Evolutionary conservation across 2,888 invertebrate genomes (phyloP), one percentile per base, ranked within the genome.

Genomic region (Rhabditoides inermis): DNA sequence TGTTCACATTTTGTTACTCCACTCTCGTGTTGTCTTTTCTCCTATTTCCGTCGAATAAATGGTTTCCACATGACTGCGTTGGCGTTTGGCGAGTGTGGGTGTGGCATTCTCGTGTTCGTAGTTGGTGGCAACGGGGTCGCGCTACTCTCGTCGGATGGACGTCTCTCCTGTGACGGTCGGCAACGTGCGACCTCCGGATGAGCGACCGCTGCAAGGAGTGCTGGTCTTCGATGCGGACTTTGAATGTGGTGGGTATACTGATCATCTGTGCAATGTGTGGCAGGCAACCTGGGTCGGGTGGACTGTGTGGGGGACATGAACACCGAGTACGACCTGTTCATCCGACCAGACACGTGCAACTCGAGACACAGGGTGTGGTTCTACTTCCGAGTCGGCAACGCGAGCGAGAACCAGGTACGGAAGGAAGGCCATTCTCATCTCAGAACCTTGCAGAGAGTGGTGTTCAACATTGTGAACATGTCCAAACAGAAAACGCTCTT

Each of bases 381-480:
- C 79, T 91, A 95, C 80, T 98, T 95, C 76, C 90, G 91, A 1
- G 92, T 65, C 42, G 52, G 58, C 18, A 69, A 67, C 51, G 60
- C 63, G 3, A 53, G 48, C 3, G 54, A 62, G 18, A 69, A 63
- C 51, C 68, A 69, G 58, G 65, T 63, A 10, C 22, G 15, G n/a
- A 37, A 39, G 40, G 20, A 2, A 27, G 10, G 23, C 23, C 15
- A 27, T 52, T 7, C 10, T 28, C 12, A 26, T 35, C 26, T 37
- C 35, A 35, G n/a, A 40, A 4, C 46, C 51, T 74, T 84, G 53
- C 82, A 88, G 88, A 84, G 90, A 63, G 91, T 94, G 2, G 86
- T 98, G 70, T 91, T 98, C 79, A 92, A 94, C 78, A 85, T 98
- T 54, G 90, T 95, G 1, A 98, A 98, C 80, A 85, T 95, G 61